Evolutionary conservation across 2,113 vertebrate species (phyloP).

Genomic region (Leucosticte australis): DNA sequence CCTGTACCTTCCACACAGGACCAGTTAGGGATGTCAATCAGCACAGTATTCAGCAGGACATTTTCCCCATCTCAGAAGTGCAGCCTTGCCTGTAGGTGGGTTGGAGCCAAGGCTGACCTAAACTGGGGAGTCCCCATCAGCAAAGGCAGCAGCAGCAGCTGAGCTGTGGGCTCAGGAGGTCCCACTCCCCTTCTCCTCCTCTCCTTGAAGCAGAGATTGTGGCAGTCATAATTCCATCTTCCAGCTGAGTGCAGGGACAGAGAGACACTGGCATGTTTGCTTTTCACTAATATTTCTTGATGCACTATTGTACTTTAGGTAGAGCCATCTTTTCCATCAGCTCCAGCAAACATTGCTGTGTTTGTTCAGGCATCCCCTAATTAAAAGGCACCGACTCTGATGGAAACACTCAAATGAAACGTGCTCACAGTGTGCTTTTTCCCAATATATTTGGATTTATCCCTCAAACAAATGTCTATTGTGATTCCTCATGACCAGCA

Average conservation of each 20-base stretch:
- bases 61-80: not conserved
- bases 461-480: not conserved
- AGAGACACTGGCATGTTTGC: not conserved
- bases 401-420: slow-evolving; percentile 15
- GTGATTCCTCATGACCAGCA: not conserved
- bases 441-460: not conserved
- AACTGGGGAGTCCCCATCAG: accelerated
- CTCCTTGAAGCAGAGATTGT: not conserved
- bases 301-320: not conserved
- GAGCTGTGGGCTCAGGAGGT: not conserved
- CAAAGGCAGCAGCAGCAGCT: not conserved
- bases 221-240: not conserved
- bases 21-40: not conserved
- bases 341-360: slow-evolving; percentile 12
- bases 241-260: not conserved
- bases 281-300: not conserved
- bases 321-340: not conserved
- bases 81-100: not conserved
- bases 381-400: not conserved
- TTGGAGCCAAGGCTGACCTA: not conserved
- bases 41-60: not conserved
- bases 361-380: slow-evolving; percentile 17
- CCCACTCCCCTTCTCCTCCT: not conserved
- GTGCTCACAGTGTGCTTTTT: not conserved
- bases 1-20: not conserved